These are phyloP conservation scores for Drosophila eugracilis DNA, from an alignment of 1,140 invertebrate species.

Conservation along the genomic window DNA sequence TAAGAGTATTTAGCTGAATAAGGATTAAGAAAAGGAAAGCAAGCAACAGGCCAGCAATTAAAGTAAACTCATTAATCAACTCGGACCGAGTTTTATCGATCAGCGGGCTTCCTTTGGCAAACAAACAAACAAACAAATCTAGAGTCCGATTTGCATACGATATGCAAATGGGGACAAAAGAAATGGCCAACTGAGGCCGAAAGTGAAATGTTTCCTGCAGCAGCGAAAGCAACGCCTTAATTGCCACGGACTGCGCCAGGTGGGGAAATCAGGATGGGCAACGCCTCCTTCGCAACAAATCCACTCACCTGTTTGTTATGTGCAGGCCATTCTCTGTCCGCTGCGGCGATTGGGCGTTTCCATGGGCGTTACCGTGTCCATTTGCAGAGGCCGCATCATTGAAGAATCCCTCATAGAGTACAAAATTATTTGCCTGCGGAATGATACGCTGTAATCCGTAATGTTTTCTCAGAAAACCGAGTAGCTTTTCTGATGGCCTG, in stretches of 20 bases:
- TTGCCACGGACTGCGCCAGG: conserved; percentile 50
- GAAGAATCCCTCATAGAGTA: conserved; percentile 94
- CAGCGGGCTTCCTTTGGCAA: conserved; percentile 30
- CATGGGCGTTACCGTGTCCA: conserved; percentile 33
- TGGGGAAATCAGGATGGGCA: conserved; percentile 1
- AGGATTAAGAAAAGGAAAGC: conserved; percentile 15
- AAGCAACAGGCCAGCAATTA: conserved; percentile 50
- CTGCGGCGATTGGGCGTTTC: conserved; percentile 39
- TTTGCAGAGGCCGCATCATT: conserved; percentile 79
- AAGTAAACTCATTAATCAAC: conserved; percentile 17
- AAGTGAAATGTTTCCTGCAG: conserved; percentile 79
- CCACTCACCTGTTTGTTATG: conserved; percentile 80
- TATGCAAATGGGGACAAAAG: conserved; percentile 70
- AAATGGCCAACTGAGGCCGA: conserved; percentile 69
- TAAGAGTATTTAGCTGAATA: not conserved
- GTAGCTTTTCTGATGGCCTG: conserved; percentile 94
- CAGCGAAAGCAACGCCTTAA: conserved; percentile 64
- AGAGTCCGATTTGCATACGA: conserved; percentile 71
- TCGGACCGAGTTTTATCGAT: conserved; percentile 23
- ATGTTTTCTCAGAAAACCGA: conserved; percentile 93
- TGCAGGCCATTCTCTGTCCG: conserved; percentile 54
- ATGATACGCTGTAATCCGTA: conserved; percentile 90
- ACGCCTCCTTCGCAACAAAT: conserved; percentile 1
- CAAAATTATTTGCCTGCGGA: conserved; percentile 95
- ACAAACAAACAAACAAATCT: conserved; percentile 38